phyloP scores from a whole-genome alignment of 1,140 invertebrate species.

The Atopsyche davidsoni region DNA sequence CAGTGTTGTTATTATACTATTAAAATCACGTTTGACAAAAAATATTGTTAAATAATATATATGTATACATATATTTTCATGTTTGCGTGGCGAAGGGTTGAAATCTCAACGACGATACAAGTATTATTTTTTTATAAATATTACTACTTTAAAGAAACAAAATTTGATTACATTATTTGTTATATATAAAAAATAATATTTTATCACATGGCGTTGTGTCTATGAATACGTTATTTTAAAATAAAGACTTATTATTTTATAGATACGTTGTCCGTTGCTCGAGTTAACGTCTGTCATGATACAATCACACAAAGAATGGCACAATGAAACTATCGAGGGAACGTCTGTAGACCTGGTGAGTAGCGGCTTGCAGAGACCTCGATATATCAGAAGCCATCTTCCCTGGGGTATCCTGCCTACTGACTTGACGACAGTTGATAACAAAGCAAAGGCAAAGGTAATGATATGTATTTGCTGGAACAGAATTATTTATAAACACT shows the following conservation, averaged over 20 bases:
- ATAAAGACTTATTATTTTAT: constrained; percentile 7
- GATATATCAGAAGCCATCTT: constrained; percentile 77
- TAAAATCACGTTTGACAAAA: no score
- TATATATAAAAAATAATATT: no score
- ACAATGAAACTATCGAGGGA: constrained; percentile 45
- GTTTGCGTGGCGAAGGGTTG: no score
- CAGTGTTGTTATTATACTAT: no score
- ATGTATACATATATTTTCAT: no score
- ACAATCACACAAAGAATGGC: constrained; percentile 49
- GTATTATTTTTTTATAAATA: no score
- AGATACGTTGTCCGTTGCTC: constrained; percentile 50
- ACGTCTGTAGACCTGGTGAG: constrained; percentile 65
- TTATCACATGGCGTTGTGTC: no score
- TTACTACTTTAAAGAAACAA: no score
- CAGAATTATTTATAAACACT: no score
- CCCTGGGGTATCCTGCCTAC: constrained; percentile 66
- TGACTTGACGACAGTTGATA: constrained; percentile 59
- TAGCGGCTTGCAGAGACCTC: constrained; percentile 55
- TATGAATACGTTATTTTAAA: constrained; percentile 4
- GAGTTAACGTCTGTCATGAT: constrained; percentile 51
- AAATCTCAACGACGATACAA: no score
- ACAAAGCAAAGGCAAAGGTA: constrained; percentile 67
- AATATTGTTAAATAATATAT: no score
- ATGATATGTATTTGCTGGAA: constrained; percentile 7
- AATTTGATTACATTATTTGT: no score